phyloP scores from a whole-genome alignment of 2,888 invertebrate species.

The Drosophila longiperda region DNA sequence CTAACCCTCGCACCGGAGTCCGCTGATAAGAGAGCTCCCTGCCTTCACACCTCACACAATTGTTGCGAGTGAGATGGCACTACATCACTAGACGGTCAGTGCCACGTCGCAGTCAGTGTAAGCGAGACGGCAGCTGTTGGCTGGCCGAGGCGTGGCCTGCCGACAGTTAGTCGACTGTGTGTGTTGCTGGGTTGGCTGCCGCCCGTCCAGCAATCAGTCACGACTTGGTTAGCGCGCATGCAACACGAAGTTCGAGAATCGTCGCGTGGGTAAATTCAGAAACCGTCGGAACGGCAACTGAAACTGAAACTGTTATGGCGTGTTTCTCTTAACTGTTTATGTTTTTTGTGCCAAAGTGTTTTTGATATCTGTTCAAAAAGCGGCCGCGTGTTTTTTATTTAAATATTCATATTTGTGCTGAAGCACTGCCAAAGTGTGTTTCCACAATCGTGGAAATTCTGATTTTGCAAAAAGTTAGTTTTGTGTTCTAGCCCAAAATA shows the following conservation, averaged over 20 bases:
- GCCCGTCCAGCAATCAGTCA: slow-evolving; percentile 76
- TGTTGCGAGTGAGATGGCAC: slow-evolving; percentile 27
- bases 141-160: slow-evolving; percentile 57
- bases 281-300: slow-evolving; percentile 57
- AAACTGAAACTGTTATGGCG: slow-evolving; percentile 43
- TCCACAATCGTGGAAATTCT: slow-evolving; percentile 9
- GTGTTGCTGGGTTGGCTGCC: slow-evolving; percentile 58
- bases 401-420: slow-evolving; percentile 8
- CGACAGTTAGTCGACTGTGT: slow-evolving; percentile 17
- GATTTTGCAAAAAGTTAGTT: slow-evolving; percentile 50
- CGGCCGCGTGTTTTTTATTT: slow-evolving; percentile 20
- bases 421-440: slow-evolving; percentile 20
- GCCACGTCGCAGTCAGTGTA: slow-evolving; percentile 15
- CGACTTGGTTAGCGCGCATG: slow-evolving; percentile 80
- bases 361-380: slow-evolving; percentile 5
- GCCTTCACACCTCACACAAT: slow-evolving; percentile 3
- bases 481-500: slow-evolving; percentile 20
- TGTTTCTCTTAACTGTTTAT: slow-evolving; percentile 35
- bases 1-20: slow-evolving; percentile 64
- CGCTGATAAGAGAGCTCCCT: slow-evolving; percentile 60
- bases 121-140: slow-evolving; percentile 36
- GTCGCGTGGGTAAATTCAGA: slow-evolving; percentile 52
- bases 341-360: slow-evolving; percentile 32
- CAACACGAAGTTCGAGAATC: slow-evolving; percentile 69
- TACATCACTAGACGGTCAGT: not conserved